Percentiles rank a stretch among this genome's conserved stretches.
These are phyloP conservation scores for Megalonaias nervosa DNA, from an alignment of 1,140 invertebrate species.

Conservation along the genomic window DNA sequence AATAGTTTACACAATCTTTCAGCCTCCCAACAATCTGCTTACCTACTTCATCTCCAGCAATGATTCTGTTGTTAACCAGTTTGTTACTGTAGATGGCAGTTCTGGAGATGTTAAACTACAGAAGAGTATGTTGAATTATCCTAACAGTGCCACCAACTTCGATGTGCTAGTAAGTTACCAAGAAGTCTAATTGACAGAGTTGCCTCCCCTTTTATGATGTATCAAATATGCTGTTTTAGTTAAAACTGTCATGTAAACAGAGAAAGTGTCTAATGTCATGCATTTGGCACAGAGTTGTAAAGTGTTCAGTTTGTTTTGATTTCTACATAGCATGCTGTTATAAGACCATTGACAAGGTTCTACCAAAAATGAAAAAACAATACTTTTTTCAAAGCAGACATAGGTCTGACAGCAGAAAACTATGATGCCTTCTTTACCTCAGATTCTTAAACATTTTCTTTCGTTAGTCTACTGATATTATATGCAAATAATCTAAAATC, in stretches of 20 bases:
- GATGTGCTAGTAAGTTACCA: slow-evolving; percentile 21
- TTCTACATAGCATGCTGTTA: neutral
- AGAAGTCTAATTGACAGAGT: neutral
- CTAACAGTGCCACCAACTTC: slow-evolving; percentile 21
- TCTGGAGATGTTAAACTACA: slow-evolving; percentile 34
- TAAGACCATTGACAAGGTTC: too few species aligned
- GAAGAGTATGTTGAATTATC: slow-evolving; percentile 32
- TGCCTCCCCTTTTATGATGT: neutral
- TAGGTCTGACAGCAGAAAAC: too few species aligned
- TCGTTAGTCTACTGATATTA: too few species aligned
- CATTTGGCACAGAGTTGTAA: neutral
- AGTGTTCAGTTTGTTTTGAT: neutral
- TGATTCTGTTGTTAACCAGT: slow-evolving; percentile 29
- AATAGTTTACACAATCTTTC: neutral
- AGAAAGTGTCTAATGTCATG: neutral
- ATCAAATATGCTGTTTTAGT: neutral
- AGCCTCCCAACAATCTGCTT: slow-evolving; percentile 44
- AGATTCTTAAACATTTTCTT: too few species aligned
- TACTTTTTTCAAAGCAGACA: too few species aligned
- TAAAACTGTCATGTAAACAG: neutral
- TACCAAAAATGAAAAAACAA: too few species aligned
- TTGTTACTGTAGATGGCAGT: slow-evolving; percentile 37
- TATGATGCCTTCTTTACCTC: too few species aligned
- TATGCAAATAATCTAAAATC: too few species aligned
- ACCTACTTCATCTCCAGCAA: slow-evolving; percentile 28